phyloP scores from a whole-genome alignment of 2,113 vertebrate species.

The Apaloderma vittatum region DNA sequence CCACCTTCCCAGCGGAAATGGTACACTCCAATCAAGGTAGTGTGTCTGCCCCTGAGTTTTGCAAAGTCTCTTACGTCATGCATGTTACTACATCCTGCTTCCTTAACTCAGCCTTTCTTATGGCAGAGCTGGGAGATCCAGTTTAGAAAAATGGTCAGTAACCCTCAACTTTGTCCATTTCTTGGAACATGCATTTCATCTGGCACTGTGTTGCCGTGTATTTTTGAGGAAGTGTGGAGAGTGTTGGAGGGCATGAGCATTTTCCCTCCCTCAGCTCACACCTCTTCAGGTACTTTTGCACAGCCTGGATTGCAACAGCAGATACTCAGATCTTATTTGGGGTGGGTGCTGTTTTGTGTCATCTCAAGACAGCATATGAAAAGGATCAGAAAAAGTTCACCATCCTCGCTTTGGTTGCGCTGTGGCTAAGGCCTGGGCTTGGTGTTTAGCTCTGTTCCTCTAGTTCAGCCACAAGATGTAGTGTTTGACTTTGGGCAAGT shows the following conservation, averaged over 20 bases:
- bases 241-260: background rate
- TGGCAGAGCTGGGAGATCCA: background rate
- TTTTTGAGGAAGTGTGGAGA: background rate
- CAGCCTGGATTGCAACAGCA: background rate
- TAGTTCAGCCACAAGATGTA: background rate
- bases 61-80: background rate
- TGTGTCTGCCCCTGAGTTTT: background rate
- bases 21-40: slow-evolving; percentile 90
- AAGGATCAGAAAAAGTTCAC: background rate
- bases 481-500: background rate
- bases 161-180: background rate
- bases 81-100: background rate
- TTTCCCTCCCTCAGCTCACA: background rate
- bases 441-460: background rate
- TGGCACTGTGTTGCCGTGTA: background rate
- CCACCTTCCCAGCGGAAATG: slow-evolving; percentile 83
- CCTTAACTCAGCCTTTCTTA: background rate
- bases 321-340: background rate
- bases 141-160: background rate
- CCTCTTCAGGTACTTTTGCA: background rate
- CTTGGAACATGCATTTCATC: background rate
- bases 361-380: background rate
- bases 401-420: background rate
- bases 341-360: background rate
- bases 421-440: background rate